Percentiles rank a stretch among this genome's conserved stretches.
These are phyloP conservation scores for Drosophila bipectinata DNA, from an alignment of 1,140 invertebrate genomes.

Conservation along the genomic window DNA sequence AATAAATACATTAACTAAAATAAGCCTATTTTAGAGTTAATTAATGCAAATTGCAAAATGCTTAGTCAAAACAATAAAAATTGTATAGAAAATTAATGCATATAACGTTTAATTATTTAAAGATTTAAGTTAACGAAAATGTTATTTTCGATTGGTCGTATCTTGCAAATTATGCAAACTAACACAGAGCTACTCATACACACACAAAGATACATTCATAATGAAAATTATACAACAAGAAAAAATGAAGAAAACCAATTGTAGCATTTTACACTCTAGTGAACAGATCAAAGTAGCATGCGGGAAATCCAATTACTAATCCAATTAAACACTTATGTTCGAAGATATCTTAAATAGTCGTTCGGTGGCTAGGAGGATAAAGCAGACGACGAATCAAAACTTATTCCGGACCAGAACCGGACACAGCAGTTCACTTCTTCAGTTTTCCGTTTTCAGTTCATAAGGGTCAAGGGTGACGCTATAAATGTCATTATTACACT, in stretches of 20 bases:
- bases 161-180: conserved; percentile 1
- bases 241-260: conserved; percentile 36
- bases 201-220: conserved; percentile 17
- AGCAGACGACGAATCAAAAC: not conserved
- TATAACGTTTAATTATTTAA: conserved; percentile 75
- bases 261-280: conserved; percentile 63
- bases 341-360: conserved; percentile 35
- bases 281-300: conserved; percentile 18
- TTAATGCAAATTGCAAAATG: conserved; percentile 78
- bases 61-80: conserved; percentile 82
- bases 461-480: not conserved
- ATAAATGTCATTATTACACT: conserved; percentile 2
- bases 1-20: conserved; percentile 49
- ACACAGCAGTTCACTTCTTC: not conserved
- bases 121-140: conserved; percentile 55
- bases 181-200: conserved; percentile 27
- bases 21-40: conserved; percentile 81
- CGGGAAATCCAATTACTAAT: not conserved
- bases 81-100: conserved; percentile 79
- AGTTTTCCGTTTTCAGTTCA: not conserved
- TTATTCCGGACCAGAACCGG: not conserved
- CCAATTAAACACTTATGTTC: conserved; percentile 32
- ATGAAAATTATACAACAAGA: conserved; percentile 9
- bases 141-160: conserved; percentile 48
- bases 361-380: not conserved